These are phyloP conservation scores for Ptilodon capucinus DNA, from an alignment of 2,888 invertebrate species.

Conservation along the genomic window DNA sequence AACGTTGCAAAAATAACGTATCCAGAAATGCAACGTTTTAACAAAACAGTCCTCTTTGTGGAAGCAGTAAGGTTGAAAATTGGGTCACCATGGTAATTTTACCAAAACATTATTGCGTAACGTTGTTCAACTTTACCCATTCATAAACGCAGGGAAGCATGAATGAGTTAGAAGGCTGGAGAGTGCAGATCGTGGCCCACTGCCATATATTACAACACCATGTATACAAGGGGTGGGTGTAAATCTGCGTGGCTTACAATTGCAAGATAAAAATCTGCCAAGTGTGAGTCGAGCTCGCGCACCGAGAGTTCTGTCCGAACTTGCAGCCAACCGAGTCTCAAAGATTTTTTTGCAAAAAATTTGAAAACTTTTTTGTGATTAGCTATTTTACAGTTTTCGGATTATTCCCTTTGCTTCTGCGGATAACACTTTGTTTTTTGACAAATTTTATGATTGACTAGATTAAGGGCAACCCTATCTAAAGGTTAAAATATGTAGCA, in stretches of 20 bases:
- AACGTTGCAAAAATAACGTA: neutral
- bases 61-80: neutral
- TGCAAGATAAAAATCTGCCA: neutral
- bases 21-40: neutral
- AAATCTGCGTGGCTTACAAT: slow-evolving; percentile 21
- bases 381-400: no score
- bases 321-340: no score
- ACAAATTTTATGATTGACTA: no score
- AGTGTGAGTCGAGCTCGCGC: no score
- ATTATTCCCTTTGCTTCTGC: no score
- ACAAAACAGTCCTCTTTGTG: neutral
- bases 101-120: neutral
- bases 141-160: slow-evolving; percentile 41
- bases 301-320: no score
- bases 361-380: no score
- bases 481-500: no score
- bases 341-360: no score
- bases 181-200: slow-evolving; percentile 21
- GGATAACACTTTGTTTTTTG: no score
- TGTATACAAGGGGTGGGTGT: slow-evolving; percentile 33
- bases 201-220: slow-evolving; percentile 29
- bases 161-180: slow-evolving; percentile 36
- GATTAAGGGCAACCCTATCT: no score
- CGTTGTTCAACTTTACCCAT: slow-evolving; percentile 31
- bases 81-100: neutral